phyloP scores from a whole-genome alignment of 1,140 invertebrate species.

The Lepidostoma basale region DNA sequence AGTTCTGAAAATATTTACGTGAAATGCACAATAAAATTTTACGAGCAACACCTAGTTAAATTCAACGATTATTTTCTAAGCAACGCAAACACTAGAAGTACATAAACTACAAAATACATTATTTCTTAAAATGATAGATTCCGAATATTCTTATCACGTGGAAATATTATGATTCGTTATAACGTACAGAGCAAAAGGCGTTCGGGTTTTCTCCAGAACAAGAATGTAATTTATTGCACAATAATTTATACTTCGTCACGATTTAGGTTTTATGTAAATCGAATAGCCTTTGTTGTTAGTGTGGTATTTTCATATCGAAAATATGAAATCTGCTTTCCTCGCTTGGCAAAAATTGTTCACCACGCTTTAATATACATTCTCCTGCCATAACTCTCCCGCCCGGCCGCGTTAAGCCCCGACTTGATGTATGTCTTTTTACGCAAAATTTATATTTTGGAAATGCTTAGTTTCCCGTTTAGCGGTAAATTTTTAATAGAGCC shows the following conservation, averaged over 20 bases:
- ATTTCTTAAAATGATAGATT: no score
- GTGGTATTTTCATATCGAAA: constrained; percentile 44
- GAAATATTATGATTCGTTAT: no score
- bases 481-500: no score
- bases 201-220: constrained; percentile 29
- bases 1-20: no score
- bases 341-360: constrained; percentile 32
- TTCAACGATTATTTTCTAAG: no score
- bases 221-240: constrained; percentile 43
- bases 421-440: constrained; percentile 6
- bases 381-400: constrained; percentile 35
- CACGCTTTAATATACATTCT: constrained; percentile 37
- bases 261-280: constrained; percentile 43
- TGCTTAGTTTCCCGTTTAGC: no score
- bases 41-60: no score
- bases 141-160: no score
- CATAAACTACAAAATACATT: no score
- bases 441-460: no score
- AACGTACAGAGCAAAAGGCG: constrained; percentile 10
- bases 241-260: constrained; percentile 45
- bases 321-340: constrained; percentile 40
- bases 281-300: constrained; percentile 42
- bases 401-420: background rate
- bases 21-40: no score
- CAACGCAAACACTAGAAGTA: no score